phyloP scores from a whole-genome alignment of 2,797 vertebrate species.

The Distichodus sexfasciatus region DNA sequence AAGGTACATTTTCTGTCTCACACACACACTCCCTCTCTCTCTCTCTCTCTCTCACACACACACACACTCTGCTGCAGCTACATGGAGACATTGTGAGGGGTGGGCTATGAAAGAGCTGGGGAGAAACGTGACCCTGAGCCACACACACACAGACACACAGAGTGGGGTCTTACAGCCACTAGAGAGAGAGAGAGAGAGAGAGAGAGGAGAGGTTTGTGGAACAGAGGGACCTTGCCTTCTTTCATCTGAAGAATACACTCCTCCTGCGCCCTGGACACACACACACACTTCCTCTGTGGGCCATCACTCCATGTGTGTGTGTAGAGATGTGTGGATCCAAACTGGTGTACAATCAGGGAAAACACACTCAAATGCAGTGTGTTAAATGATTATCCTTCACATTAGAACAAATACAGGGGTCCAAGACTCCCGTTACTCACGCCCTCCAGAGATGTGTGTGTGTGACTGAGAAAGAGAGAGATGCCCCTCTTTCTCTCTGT shows the following conservation, averaged over 20 bases:
- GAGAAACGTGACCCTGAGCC: constrained; percentile 64
- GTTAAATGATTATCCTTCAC: too few relatives aligned
- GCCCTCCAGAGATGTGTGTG: too few relatives aligned
- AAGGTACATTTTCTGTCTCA: too few relatives aligned
- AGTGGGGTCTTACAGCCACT: constrained; percentile 10
- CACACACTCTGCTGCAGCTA: constrained; percentile 39
- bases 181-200: neutral
- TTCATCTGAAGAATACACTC: constrained; percentile 21
- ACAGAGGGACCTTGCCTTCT: constrained; percentile 1
- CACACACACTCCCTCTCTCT: constrained; percentile 30
- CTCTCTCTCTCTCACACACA: constrained; percentile 43
- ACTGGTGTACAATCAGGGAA: too few relatives aligned
- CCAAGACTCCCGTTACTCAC: too few relatives aligned
- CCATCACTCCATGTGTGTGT: neutral
- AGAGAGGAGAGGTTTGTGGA: constrained; percentile 25
- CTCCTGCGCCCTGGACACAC: neutral
- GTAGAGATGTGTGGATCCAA: neutral
- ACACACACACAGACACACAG: constrained; percentile 51
- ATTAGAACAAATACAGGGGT: too few relatives aligned
- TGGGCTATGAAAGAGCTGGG: constrained; percentile 36
- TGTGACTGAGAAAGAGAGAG: too few relatives aligned
- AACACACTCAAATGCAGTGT: neutral
- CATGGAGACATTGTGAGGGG: constrained; percentile 39
- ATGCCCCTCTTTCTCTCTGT: constrained; percentile 14
- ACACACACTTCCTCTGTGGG: neutral